Evolutionary conservation across 1,140 invertebrate species (phyloP).

Genomic region (Whitmania pigra): DNA sequence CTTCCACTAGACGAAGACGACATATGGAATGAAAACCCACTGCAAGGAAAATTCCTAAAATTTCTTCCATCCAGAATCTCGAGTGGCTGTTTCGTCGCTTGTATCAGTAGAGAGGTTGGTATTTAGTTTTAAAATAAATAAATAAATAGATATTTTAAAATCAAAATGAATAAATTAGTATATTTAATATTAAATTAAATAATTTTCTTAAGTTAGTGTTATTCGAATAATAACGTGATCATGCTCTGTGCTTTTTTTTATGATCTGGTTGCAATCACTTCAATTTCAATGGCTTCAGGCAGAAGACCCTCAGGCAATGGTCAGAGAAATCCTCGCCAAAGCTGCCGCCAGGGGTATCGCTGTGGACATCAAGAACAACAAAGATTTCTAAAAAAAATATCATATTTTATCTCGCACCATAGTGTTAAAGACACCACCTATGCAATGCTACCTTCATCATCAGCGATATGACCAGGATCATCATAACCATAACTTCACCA

Average conservation of each 20-base stretch:
- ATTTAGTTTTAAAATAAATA: not conserved
- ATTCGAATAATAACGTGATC: not conserved
- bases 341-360: conserved; percentile 24
- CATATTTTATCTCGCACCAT: not conserved
- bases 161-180: too few species aligned
- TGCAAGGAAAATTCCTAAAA: conserved; percentile 30
- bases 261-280: not conserved
- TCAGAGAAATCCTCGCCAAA: conserved; percentile 30
- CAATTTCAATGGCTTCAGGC: conserved; percentile 25
- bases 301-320: conserved; percentile 30
- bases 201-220: not conserved
- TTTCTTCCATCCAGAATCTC: conserved; percentile 29
- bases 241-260: not conserved
- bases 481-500: not conserved
- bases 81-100: conserved; percentile 37
- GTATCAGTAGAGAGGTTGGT: conserved; percentile 35
- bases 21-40: conserved; percentile 19
- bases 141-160: too few species aligned
- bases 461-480: not conserved
- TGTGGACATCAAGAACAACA: too few species aligned
- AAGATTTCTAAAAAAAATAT: not conserved
- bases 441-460: not conserved
- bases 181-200: not conserved
- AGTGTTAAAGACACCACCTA: not conserved
- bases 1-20: conserved; percentile 2